Base-by-base conservation (phyloP, 2,888 invertebrate genomes). In the Pterobdella sp. region DNA sequence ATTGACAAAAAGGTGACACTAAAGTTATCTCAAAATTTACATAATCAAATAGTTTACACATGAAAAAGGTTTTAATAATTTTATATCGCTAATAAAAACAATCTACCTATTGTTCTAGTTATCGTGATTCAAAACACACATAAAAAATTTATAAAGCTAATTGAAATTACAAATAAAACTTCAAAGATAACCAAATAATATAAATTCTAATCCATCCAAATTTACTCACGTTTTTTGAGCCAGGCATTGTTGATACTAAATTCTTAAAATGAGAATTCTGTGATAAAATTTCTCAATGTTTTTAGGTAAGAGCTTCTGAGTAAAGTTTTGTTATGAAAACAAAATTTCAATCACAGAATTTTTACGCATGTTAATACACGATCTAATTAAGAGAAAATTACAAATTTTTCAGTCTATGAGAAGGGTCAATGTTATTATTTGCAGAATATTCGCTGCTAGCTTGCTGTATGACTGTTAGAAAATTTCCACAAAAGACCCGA, bases 401-500 rank as follows among this genome's bases (percentile, higher is more conserved):
- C 60, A 18, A 56, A 42, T 26, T 56, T 56, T 56, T 56, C 60
- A 7, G 60, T 26, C 4, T 56, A 56, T 26, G 60, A 56, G 60
- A 56, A 56, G 60, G 60, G 60, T 56, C 60, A 56, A n/a, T 56
- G 60, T 56, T 56, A 26, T 56, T 56, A n/a, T 56, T 56, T 56
- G 60, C 60, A 56, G n/a, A 56, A 56, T 56, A 56, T 26, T 26
- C 60, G 60, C 60, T 56, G 60, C 60, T 56, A 56, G 60, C 60
- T 56, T 56, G 60, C 60, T 56, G 60, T 56, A 14, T 14, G 60
- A 56, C 60, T 22, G 60, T 56, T 56, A 56, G 7, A 56, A 56
- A 56, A 56, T 56, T 56, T 56, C 60, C 60, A 56, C n/a, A 56
- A 56, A 3, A 4, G 4, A 18, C 60, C 60, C 60, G 42, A 26